phyloP scores from a whole-genome alignment of 2,113 vertebrate species.

The Labeo rohita region DNA sequence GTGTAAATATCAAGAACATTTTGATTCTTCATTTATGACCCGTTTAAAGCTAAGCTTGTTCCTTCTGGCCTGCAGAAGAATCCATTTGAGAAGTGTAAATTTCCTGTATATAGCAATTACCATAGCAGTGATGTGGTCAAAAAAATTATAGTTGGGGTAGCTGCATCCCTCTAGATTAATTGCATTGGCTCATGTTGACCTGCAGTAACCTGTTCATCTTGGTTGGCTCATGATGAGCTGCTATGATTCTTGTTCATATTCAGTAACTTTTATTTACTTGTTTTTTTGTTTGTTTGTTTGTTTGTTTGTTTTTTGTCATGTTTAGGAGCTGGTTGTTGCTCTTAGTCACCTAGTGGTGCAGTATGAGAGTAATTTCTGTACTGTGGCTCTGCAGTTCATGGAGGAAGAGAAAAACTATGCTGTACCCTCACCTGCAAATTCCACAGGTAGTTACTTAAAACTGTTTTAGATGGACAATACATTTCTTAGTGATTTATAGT shows the following conservation, averaged over 20 bases:
- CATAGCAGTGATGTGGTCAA: too few relatives aligned
- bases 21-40: too few relatives aligned
- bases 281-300: background rate
- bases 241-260: too few relatives aligned
- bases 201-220: background rate
- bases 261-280: background rate
- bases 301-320: background rate
- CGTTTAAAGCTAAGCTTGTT: background rate
- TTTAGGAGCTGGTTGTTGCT: slow-evolving; percentile 95
- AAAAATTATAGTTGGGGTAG: too few relatives aligned
- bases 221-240: background rate
- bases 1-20: too few relatives aligned
- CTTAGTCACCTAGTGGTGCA: slow-evolving; percentile 96
- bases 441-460: slow-evolving; percentile 76
- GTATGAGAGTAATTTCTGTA: slow-evolving; percentile 98
- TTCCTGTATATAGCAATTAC: background rate
- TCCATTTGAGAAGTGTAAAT: background rate
- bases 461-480: background rate
- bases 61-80: background rate
- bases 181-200: background rate
- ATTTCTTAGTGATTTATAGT: background rate
- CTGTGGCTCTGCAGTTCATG: slow-evolving; percentile 96
- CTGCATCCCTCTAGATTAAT: background rate
- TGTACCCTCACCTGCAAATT: slow-evolving; percentile 85
- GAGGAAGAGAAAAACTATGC: slow-evolving; percentile 98